A percentile compares a stretch with the other conserved stretches of the same genome.
These are phyloP conservation scores for Hylaea fasciaria DNA, from an alignment of 2,888 invertebrate species.

Conservation along the genomic window DNA sequence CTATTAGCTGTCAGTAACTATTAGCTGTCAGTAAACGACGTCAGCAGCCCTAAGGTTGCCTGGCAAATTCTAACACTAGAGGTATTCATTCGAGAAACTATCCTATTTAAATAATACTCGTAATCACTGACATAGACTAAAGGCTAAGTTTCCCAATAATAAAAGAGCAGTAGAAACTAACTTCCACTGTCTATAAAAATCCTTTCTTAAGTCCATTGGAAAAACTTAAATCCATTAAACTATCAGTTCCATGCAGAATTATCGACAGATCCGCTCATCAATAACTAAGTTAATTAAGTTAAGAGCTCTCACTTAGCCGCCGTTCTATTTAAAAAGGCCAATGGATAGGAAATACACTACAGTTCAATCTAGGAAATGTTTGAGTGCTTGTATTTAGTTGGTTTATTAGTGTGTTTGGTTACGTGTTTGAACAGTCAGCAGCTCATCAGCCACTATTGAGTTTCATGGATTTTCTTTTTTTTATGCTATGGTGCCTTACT, in stretches of 20 bases:
- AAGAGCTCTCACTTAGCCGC: constrained; percentile 58
- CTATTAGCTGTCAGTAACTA: too few relatives aligned
- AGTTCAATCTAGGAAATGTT: constrained; percentile 32
- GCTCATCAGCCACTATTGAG: too few relatives aligned
- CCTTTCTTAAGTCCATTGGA: constrained; percentile 13
- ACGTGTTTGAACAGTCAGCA: not conserved
- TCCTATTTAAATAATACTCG: too few relatives aligned
- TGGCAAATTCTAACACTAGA: too few relatives aligned
- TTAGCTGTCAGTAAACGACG: too few relatives aligned
- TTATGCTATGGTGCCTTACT: too few relatives aligned
- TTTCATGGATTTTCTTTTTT: too few relatives aligned
- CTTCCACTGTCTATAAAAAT: not conserved
- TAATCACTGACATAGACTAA: too few relatives aligned
- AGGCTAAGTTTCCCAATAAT: too few relatives aligned
- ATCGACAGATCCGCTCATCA: constrained; percentile 49
- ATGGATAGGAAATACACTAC: constrained; percentile 40
- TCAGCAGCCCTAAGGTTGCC: too few relatives aligned
- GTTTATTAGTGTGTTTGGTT: not conserved
- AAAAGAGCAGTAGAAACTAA: not conserved
- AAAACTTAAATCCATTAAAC: constrained; percentile 47
- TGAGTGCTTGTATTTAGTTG: constrained; percentile 11
- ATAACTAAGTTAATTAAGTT: constrained; percentile 66
- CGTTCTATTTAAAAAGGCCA: constrained; percentile 50
- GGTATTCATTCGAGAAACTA: too few relatives aligned
- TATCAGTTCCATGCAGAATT: constrained; percentile 42